Conservation (phyloP, 2,113 vertebrate genomes). For the Epinephelus fuscoguttatus region DNA sequence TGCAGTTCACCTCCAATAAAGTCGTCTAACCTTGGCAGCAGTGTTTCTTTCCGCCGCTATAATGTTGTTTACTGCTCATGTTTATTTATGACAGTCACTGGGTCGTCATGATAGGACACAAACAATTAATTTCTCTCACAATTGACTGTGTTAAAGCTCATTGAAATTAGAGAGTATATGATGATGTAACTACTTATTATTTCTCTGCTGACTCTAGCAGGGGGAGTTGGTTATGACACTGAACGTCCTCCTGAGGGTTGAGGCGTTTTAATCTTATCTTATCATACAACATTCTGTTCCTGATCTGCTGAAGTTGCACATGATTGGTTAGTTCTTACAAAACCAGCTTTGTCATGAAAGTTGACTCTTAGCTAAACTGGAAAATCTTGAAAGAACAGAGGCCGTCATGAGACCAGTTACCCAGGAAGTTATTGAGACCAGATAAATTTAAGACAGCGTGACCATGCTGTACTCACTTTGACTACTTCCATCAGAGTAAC, state of each 20-base stretch:
- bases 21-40: conserved; percentile 17
- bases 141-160: background rate
- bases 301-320: background rate
- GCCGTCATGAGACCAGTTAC: background rate
- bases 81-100: conserved; percentile 22
- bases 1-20: conserved; percentile 36
- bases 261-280: background rate
- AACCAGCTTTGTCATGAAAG: background rate
- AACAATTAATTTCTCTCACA: background rate
- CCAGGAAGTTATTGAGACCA: background rate
- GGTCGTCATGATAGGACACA: background rate
- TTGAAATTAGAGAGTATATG: background rate
- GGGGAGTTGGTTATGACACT: background rate
- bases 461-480: background rate
- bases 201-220: background rate
- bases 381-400: background rate
- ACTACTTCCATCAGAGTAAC: too few species aligned
- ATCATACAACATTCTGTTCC: background rate
- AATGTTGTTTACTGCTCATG: conserved; percentile 14
- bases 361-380: background rate
- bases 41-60: conserved; percentile 2
- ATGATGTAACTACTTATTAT: background rate
- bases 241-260: background rate
- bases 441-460: background rate
- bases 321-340: background rate